These are phyloP conservation scores for Diarsia dahlii DNA, from an alignment of 2,888 invertebrate species.

Conservation along the genomic window DNA sequence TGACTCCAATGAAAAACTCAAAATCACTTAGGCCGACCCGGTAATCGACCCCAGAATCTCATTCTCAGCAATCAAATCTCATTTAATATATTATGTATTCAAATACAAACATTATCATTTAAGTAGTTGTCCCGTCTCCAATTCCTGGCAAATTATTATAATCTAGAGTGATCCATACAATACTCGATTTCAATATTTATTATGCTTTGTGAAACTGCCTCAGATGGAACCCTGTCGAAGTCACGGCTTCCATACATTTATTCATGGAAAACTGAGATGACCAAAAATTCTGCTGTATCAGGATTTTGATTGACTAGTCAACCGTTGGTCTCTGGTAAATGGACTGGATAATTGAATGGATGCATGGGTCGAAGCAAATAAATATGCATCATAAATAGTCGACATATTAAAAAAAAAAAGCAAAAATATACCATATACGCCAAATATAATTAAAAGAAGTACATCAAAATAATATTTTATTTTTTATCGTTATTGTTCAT, in stretches of 20 bases:
- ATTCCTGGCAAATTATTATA: constrained; percentile 46
- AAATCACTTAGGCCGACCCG: too few species aligned
- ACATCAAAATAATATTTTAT: neutral
- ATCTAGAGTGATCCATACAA: constrained; percentile 52
- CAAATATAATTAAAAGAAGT: neutral
- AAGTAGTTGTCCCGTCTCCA: constrained; percentile 19
- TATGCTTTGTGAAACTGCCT: constrained; percentile 38
- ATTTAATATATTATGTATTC: neutral
- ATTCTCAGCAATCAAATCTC: too few species aligned
- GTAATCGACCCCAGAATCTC: too few species aligned
- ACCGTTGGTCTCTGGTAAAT: neutral
- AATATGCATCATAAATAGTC: too few species aligned
- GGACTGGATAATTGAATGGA: too few species aligned
- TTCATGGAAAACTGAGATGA: constrained; percentile 45
- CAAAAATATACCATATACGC: neutral
- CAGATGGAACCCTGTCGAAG: constrained; percentile 43
- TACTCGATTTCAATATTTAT: constrained; percentile 64
- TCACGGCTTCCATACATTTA: constrained; percentile 60
- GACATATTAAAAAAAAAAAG: neutral
- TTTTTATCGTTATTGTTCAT: neutral
- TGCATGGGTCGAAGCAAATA: too few species aligned
- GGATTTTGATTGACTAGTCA: neutral
- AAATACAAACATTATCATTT: constrained; percentile 4
- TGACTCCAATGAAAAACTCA: too few species aligned
- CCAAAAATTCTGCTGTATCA: constrained; percentile 19